Base-by-base conservation (phyloP, 2,888 invertebrate species). In the Dysmachus trigonus region DNA sequence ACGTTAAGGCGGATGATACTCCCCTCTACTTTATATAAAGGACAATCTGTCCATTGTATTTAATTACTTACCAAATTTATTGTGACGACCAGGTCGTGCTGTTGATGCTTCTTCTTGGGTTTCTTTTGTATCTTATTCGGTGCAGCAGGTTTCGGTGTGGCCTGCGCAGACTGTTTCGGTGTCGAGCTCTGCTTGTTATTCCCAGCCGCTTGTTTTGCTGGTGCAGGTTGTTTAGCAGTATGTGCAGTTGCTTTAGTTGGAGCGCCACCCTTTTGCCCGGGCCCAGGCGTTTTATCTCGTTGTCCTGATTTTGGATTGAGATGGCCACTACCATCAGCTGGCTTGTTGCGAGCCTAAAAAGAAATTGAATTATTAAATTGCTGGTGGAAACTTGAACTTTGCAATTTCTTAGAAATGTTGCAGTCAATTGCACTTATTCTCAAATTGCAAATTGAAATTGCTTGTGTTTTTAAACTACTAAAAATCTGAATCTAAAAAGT, bases 81-180 rank as follows among this genome's bases (percentile, higher is more conserved):
- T 88, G 96, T 96, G 89, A 97, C 96, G 88, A 95, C 95, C 86
- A 96, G 94, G 90, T 97, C 96, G 89, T 96, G 95, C 90, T 95
- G 96, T 90, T 96, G 96, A 89, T 96, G 95, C 89, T 95, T 95
- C 89, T 96, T 95, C 15, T 96, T 96, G 91, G 95, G 95, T 93
- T 96, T 95, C 92, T 95, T 95, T 92, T 96, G 95, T 88, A 95
- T 94, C 88, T 94, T 94, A 86, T 93, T 93, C 0, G 93, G 93
- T 76, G 92, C 91, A 86, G 93, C 89, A 0, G 93, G 87, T 35
- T 88, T 88, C 13, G 88, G 87, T 73, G 88, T 87, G 72, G 88
- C 87, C 15, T 88, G 88, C 15, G 85, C 87, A 33, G 88, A 88
- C 86, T 88, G 88, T 82, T 89, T 89, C 13, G 89, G 88, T 53